Evolutionary conservation across 2,797 vertebrate genomes (phyloP).

Genomic region (Peromyscus nudipes): DNA sequence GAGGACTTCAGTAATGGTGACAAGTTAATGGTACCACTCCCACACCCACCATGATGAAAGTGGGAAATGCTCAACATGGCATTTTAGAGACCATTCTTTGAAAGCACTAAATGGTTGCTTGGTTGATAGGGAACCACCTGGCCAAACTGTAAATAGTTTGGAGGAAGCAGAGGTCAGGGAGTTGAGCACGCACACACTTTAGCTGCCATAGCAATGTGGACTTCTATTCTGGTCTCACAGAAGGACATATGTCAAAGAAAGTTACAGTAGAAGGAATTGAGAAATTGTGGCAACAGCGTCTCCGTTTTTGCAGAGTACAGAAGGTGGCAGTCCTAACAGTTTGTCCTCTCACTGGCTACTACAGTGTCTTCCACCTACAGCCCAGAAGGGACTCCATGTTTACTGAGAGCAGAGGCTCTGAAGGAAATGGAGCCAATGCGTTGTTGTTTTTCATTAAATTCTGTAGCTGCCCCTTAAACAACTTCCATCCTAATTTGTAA

Average conservation of each 20-base stretch:
- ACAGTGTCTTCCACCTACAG: no score
- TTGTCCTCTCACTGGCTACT: background rate
- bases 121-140: background rate
- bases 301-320: background rate
- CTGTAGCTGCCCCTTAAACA: no score
- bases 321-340: background rate
- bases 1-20: background rate
- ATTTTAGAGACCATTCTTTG: background rate
- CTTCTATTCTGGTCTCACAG: background rate
- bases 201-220: background rate
- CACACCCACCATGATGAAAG: background rate
- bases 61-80: background rate
- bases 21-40: background rate
- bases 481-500: no score
- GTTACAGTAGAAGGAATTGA: background rate
- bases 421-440: background rate
- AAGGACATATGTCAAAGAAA: background rate
- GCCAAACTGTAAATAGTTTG: background rate
- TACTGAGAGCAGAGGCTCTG: background rate
- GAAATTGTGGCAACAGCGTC: background rate
- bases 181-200: background rate
- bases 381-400: background rate
- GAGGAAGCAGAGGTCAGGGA: background rate
- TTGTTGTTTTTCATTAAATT: no score
- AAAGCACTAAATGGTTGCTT: background rate